Base-by-base conservation (phyloP, 2,888 invertebrate genomes). In the Cephalotes varians region DNA sequence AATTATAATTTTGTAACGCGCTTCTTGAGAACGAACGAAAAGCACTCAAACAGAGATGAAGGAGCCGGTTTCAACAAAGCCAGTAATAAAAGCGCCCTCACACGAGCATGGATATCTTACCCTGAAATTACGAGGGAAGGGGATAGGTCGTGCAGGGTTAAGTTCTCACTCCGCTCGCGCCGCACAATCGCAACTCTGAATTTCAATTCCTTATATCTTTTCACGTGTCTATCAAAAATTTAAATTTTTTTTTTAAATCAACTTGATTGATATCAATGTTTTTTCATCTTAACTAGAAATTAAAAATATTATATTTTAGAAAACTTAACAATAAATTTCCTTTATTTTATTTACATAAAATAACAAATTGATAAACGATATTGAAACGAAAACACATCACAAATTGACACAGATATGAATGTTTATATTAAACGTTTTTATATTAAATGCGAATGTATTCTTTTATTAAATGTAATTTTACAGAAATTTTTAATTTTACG, bases 41-140 rank as follows among this genome's bases (percentile, higher is more conserved):
- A 65, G 79, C 49, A 44, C 67, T 47, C n/a, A 18, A 10, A 65
- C 51, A 25, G 10, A 44, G 60, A 25, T 56, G 64, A 71, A 69
- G 31, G 10, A 40, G 62, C 37, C 34, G 77, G 67, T 65, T n/a
- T 49, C 51, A n/a, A 54, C 37, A 76, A 79, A 72, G 67, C 21
- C 64, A 31, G 40, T 82, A 79, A 82, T 79, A 82, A 82, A 82
- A 58, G 79, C 82, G 51, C 82, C 49, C 67, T 67, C 69, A 49
- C 77, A 64, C 62, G 62, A 44, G 77, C 40, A 51, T 62, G 67
- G 56, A 62, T 81, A 54, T 73, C 60, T 62, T 74, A 73, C 76
- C 54, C 58, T 80, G 64, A 80, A 76, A 85, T 84, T 81, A 83
- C 67, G 40, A 12, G 73, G 60, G 28, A 9, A 76, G 40, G n/a